phyloP scores from a whole-genome alignment of 2,113 vertebrate species.

The Raja brachyura region DNA sequence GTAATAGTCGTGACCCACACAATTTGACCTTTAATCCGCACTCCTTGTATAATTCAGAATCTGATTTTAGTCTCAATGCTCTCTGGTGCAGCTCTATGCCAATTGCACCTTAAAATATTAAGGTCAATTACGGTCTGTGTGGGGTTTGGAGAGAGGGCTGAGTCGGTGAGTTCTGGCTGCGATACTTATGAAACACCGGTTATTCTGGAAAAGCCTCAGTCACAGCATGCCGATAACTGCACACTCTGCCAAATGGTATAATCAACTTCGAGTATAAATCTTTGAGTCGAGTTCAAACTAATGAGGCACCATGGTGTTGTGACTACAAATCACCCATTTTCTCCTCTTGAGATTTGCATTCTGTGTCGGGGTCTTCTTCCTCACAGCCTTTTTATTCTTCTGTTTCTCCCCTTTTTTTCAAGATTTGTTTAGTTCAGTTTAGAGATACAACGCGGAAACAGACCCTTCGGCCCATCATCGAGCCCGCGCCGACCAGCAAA shows the following conservation, averaged over 20 bases:
- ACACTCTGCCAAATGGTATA: background rate
- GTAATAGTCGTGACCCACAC: conserved; percentile 13
- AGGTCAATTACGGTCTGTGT: background rate
- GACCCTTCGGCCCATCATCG: too few species aligned
- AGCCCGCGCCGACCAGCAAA: too few species aligned
- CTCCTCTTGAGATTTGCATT: background rate
- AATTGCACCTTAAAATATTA: conserved; percentile 19
- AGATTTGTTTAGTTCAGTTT: too few species aligned
- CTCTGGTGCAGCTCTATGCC: background rate
- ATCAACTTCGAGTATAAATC: background rate
- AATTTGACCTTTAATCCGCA: conserved; percentile 35
- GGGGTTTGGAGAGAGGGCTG: background rate
- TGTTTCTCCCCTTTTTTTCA: too few species aligned
- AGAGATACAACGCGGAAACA: too few species aligned
- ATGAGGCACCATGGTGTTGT: background rate
- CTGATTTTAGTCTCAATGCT: background rate
- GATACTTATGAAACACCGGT: background rate
- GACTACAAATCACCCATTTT: background rate
- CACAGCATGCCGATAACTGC: background rate
- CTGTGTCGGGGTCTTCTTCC: too few species aligned
- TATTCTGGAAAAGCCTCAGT: conserved; percentile 12
- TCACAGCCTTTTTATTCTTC: too few species aligned
- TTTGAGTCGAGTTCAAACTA: background rate
- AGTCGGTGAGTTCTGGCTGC: too few species aligned
- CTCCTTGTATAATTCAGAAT: conserved; percentile 32